These are phyloP conservation scores for Sibirionetta formosa DNA, from an alignment of 2,797 vertebrate genomes.

Conservation along the genomic window DNA sequence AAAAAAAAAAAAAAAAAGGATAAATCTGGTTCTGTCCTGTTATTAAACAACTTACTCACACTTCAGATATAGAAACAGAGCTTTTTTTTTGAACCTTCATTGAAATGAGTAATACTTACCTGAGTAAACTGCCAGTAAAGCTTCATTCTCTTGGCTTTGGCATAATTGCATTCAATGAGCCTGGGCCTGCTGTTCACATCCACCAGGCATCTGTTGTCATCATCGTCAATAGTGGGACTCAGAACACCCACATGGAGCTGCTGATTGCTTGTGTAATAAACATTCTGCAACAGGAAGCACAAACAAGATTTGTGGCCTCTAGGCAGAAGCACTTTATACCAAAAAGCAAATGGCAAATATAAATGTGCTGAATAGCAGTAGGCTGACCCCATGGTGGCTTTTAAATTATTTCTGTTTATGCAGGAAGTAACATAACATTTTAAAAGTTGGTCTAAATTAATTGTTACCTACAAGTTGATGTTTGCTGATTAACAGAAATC, in stretches of 20 bases:
- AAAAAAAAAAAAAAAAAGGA: not conserved
- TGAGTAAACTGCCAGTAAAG: slow-evolving; percentile 97
- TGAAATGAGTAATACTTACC: slow-evolving; percentile 81
- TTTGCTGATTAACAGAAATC: not conserved
- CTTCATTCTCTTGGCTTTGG: slow-evolving; percentile 96
- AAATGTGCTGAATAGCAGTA: not conserved
- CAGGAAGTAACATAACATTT: not conserved
- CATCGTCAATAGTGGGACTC: slow-evolving; percentile 95
- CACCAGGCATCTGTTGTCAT: slow-evolving; percentile 99
- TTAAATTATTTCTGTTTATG: not conserved
- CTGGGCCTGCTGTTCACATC: slow-evolving; percentile 94
- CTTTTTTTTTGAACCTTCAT: slow-evolving; percentile 20
- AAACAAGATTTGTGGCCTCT: slow-evolving; percentile 60
- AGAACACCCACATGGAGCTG: slow-evolving; percentile 93
- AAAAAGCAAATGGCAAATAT: slow-evolving; percentile 15
- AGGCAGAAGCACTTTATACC: not conserved
- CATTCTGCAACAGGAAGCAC: slow-evolving; percentile 89
- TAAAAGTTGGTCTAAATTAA: not conserved
- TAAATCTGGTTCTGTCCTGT: not conserved
- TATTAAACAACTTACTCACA: not conserved
- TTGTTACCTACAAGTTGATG: not conserved
- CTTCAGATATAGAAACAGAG: not conserved
- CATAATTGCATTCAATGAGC: slow-evolving; percentile 97
- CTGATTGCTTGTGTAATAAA: slow-evolving; percentile 96
- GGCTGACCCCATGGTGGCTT: not conserved